These are phyloP conservation scores for Sitophilus oryzae DNA, from an alignment of 1,140 invertebrate genomes.

Conservation along the genomic window DNA sequence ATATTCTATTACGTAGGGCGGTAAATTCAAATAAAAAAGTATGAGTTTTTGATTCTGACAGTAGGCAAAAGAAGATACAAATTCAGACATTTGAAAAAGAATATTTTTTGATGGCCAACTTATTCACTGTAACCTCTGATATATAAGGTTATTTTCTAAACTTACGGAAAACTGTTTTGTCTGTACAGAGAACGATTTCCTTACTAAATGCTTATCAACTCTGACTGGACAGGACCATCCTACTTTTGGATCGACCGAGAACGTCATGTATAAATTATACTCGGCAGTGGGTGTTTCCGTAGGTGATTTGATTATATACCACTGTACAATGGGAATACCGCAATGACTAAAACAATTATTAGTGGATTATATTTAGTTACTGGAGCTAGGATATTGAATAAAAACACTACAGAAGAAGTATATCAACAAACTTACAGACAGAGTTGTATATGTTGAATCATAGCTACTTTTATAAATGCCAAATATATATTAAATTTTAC, in stretches of 20 bases:
- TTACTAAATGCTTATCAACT: slow-evolving; percentile 47
- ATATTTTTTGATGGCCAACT: no score
- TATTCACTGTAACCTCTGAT: no score
- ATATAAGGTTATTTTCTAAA: no score
- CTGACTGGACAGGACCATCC: slow-evolving; percentile 52
- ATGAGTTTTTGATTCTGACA: slow-evolving; percentile 5
- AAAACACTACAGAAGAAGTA: no score
- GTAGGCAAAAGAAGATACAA: slow-evolving; percentile 8
- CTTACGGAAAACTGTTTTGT: slow-evolving; percentile 7
- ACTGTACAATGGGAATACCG: slow-evolving; percentile 48
- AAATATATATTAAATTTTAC: slow-evolving; percentile 26
- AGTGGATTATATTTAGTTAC: no score
- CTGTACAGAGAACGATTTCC: slow-evolving; percentile 36
- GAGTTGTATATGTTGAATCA: slow-evolving; percentile 44
- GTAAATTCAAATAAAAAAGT: no score
- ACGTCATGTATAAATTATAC: slow-evolving; percentile 41
- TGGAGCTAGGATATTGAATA: no score
- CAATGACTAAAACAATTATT: slow-evolving; percentile 41
- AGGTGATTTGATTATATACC: slow-evolving; percentile 38
- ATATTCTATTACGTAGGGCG: no score
- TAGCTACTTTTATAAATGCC: neutral
- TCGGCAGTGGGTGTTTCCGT: slow-evolving; percentile 26
- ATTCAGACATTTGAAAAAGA: slow-evolving; percentile 15
- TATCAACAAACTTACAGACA: no score
- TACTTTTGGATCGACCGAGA: slow-evolving; percentile 44